phyloP scores from a whole-genome alignment of 2,113 vertebrate genomes.

The Aythya baeri region DNA sequence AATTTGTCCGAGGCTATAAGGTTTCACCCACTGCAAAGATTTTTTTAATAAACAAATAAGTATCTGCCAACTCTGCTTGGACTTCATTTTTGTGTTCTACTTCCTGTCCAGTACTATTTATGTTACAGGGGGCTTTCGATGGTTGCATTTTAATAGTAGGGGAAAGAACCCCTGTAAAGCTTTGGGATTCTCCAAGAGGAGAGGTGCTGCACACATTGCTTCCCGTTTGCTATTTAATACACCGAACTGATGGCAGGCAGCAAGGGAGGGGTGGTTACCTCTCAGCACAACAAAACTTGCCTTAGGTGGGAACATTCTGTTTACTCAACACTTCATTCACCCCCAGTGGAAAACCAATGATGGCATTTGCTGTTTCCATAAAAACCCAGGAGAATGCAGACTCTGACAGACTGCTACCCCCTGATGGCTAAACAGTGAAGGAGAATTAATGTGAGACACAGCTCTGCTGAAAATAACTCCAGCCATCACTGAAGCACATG shows the following conservation, averaged over 20 bases:
- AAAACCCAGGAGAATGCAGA: conserved; percentile 57
- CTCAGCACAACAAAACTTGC: not conserved
- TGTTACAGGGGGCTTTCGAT: not conserved
- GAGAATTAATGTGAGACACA: conserved; percentile 56
- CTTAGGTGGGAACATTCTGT: conserved; percentile 32
- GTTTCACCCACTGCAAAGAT: not conserved
- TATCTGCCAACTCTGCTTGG: not conserved
- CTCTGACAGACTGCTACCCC: conserved; percentile 62
- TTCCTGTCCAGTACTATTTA: not conserved
- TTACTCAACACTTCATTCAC: conserved; percentile 53
- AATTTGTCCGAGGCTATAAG: not conserved
- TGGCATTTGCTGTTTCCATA: conserved; percentile 73
- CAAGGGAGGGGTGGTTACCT: not conserved
- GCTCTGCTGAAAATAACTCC: conserved; percentile 60
- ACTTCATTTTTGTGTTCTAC: not conserved
- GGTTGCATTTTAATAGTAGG: not conserved
- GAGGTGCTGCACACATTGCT: not conserved
- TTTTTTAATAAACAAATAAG: not conserved
- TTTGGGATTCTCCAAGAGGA: not conserved
- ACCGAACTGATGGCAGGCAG: not conserved
- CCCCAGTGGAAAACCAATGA: conserved; percentile 65
- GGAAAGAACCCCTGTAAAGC: not conserved
- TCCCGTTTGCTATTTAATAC: not conserved
- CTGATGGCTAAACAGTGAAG: conserved; percentile 34
- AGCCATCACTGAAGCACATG: conserved; percentile 47